A percentile compares a stretch with the other conserved stretches of the same genome.
Evolutionary conservation across 2,888 invertebrate genomes (phyloP).

Genomic region (Altica lythri): DNA sequence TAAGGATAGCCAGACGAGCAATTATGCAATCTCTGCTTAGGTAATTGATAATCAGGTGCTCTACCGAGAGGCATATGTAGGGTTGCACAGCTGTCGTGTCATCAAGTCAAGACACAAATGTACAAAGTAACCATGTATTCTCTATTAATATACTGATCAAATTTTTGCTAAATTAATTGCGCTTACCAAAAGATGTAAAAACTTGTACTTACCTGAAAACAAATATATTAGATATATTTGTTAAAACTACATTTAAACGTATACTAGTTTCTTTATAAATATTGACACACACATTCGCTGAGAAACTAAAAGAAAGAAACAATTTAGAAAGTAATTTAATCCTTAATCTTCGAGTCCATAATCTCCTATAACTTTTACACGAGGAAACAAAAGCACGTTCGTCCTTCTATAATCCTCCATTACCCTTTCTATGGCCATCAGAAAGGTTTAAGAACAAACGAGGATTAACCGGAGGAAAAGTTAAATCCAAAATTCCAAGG

Average conservation of each 20-base stretch:
- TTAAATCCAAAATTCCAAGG: too few relatives aligned
- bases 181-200: too few relatives aligned
- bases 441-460: constrained; percentile 52
- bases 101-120: not conserved
- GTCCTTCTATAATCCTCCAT: constrained; percentile 44
- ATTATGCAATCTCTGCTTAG: constrained; percentile 64
- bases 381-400: constrained; percentile 43
- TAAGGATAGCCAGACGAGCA: constrained; percentile 61
- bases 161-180: too few relatives aligned
- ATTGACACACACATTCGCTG: too few relatives aligned
- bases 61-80: constrained; percentile 37
- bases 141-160: too few relatives aligned
- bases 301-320: constrained; percentile 37
- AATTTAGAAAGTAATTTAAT: constrained; percentile 46
- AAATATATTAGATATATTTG: too few relatives aligned
- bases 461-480: constrained; percentile 35
- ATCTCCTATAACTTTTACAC: constrained; percentile 45
- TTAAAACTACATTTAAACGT: too few relatives aligned
- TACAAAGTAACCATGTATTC: too few relatives aligned
- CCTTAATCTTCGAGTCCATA: constrained; percentile 45
- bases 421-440: constrained; percentile 51
- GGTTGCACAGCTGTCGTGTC: not conserved
- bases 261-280: too few relatives aligned
- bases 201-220: too few relatives aligned
- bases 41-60: constrained; percentile 65